Conservation (phyloP, 2,113 vertebrate species). For the Petroica traversi region DNA sequence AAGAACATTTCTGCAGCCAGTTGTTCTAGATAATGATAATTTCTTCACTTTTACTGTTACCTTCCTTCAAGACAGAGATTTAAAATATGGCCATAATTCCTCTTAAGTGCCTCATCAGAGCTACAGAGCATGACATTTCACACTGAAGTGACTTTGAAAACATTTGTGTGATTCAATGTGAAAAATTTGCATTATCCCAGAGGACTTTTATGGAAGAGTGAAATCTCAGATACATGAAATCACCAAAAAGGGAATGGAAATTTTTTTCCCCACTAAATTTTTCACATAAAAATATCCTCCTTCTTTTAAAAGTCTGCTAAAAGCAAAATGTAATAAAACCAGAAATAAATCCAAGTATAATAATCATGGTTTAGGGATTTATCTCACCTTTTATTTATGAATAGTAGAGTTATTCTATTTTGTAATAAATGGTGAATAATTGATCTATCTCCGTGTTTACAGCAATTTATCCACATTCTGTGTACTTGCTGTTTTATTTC, state of each 20-base stretch:
- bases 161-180: background rate
- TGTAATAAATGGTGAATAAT: background rate
- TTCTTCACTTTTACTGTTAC: background rate
- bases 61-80: background rate
- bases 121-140: background rate
- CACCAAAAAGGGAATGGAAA: background rate
- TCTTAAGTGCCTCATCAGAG: background rate
- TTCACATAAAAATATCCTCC: background rate
- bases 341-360: background rate
- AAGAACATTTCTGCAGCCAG: background rate
- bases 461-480: background rate
- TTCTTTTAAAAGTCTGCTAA: background rate
- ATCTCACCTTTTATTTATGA: background rate
- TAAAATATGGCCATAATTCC: background rate
- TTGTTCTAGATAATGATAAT: background rate
- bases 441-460: background rate
- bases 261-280: background rate
- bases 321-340: background rate
- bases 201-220: background rate
- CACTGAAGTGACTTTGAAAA: background rate
- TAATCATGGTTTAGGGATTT: background rate
- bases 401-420: background rate
- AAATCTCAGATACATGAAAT: background rate
- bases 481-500: background rate
- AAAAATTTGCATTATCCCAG: conserved; percentile 11